Evolutionary conservation across 2,888 invertebrate genomes (phyloP), one percentile per base, ranked within the genome.

Genomic region (Hydrotaea diabolus): DNA sequence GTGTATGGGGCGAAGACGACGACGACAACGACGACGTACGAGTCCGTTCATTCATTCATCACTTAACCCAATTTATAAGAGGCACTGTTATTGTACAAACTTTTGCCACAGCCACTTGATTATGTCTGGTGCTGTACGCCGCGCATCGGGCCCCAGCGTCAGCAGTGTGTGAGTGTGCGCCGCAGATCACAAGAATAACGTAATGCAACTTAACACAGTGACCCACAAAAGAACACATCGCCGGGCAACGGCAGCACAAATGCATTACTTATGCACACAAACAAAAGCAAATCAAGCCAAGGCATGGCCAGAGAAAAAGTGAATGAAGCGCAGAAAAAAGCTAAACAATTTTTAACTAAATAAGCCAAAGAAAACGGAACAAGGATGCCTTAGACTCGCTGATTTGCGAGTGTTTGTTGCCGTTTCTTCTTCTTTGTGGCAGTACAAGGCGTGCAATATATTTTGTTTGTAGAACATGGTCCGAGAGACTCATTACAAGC

Each of bases 1-100:
- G 69, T 69, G 46, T 59, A 11, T 59, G 59, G 59, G 59, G 15
- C 26, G 59, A 23, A 8, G 49, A 49, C 15, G 49, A 13, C 9
- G 49, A 49, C 15, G 49, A 13, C 9, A 11, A 9, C 31, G 31
- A 31, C 31, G 31, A 13, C 19, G 53, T 53, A 57, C 57, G 57
- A 11, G 26, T 26, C 59, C 26, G 26, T 59, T 80, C 76, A 36
- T 82, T 77, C 85, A 85, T 82, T 83, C 86, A 86, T 83, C 85
- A 83, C 80, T 86, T 81, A 85, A 85, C 82, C 85, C 77, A 85
- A 83, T 85, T 86, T 86, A 77, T 79, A 86, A 85, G 81, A 83
- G 75, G 78, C 80, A 80, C 79, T 85, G 82, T 49, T 77, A 76
- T 77, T 75, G 74, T 78, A 76, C 53, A 43, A 26, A 64, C 21